These are phyloP conservation scores for Jacana jacana DNA, from an alignment of 2,113 vertebrate genomes.

Conservation along the genomic window DNA sequence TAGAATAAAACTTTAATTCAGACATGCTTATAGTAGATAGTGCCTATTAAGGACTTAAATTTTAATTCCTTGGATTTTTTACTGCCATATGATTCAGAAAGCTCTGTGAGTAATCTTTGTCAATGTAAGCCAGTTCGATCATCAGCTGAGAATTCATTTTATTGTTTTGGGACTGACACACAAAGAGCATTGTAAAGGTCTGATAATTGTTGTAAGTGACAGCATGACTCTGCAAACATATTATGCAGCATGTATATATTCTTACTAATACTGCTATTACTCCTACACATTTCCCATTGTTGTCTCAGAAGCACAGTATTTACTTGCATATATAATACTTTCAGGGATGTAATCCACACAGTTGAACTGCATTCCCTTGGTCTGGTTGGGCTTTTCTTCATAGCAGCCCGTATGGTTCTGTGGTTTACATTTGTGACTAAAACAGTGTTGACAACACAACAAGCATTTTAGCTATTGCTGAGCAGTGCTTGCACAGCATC, in stretches of 20 bases:
- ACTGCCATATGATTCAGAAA: neutral
- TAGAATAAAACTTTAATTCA: neutral
- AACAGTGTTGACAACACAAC: neutral
- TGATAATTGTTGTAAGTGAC: neutral
- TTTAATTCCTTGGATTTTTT: neutral
- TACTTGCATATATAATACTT: neutral
- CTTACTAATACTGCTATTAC: neutral
- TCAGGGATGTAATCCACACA: neutral
- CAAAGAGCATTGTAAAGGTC: neutral
- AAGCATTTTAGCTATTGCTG: neutral
- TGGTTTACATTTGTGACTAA: neutral
- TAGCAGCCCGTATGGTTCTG: neutral
- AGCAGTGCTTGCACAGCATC: fast-evolving
- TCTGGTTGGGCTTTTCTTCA: neutral
- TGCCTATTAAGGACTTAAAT: neutral
- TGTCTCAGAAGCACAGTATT: neutral
- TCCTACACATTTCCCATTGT: neutral
- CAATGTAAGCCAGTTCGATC: neutral
- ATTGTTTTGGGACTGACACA: neutral
- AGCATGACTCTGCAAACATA: neutral
- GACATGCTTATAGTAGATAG: neutral
- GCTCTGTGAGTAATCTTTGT: neutral
- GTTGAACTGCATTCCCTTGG: neutral
- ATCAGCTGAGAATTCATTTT: neutral
- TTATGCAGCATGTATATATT: neutral